phyloP scores from a whole-genome alignment of 1,140 invertebrate species.

The Neodiprion virginianus region DNA sequence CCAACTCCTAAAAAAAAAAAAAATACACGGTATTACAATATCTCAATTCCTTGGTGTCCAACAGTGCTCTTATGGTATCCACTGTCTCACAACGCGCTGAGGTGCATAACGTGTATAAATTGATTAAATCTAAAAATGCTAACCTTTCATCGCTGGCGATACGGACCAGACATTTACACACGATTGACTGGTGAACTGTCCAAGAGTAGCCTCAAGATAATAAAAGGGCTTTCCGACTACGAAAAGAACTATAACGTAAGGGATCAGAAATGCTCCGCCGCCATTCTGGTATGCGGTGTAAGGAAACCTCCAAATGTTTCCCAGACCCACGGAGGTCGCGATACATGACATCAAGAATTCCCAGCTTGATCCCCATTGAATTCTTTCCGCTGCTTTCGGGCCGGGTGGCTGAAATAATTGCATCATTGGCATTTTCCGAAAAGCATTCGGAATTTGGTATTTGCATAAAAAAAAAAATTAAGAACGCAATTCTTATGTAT shows the following conservation, averaged over 20 bases:
- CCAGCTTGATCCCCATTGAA: not conserved
- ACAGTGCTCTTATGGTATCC: no score
- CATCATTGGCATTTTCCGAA: no score
- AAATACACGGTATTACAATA: not conserved
- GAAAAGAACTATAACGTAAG: conserved; percentile 55
- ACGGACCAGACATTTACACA: conserved; percentile 61
- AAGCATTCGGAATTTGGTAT: no score
- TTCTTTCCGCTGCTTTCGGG: not conserved
- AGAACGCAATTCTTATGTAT: no score
- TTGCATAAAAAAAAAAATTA: no score
- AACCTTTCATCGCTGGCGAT: conserved; percentile 28
- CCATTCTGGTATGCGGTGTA: conserved; percentile 65
- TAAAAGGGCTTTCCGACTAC: conserved; percentile 70
- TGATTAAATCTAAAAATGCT: not conserved
- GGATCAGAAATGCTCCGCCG: conserved; percentile 60
- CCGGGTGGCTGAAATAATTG: no score
- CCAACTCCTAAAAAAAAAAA: conserved; percentile 69
- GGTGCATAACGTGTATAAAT: not conserved
- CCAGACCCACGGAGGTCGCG: conserved; percentile 58
- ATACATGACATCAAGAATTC: conserved; percentile 53
- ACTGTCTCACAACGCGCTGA: not conserved
- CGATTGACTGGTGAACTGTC: conserved; percentile 68
- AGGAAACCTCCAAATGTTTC: conserved; percentile 68
- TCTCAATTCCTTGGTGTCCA: not conserved
- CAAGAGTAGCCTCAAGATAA: conserved; percentile 71